Evolutionary conservation across 1,140 invertebrate genomes (phyloP), one percentile per base, ranked within the genome.

Genomic region (Bombus affinis): DNA sequence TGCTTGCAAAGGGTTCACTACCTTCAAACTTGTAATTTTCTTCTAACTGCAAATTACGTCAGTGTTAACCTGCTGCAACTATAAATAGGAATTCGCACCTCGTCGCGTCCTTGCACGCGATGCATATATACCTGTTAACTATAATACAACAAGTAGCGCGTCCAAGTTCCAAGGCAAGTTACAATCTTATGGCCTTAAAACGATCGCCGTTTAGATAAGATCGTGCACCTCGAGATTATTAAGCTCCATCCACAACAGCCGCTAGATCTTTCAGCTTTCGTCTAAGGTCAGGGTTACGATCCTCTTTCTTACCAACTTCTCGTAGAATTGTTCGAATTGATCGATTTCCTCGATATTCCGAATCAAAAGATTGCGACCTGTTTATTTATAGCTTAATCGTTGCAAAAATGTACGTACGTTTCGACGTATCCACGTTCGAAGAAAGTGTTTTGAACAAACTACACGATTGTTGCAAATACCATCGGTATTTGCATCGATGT

Each of bases 131-230:
- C 47, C 47, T 22, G 47, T 85, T 75, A 89, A 83, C n/a, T 35
- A 62, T 53, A 35, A 75, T 66, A 32, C 73, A 32, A 39, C n/a
- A 47, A 72, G 66, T 44, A 42, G 57, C 65, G 32, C n/a, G 87
- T 82, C 62, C 75, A 86, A 79, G 62, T 79, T 91, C 82, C 92
- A 92, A 93, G 92, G 92, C 88, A 76, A 93, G 90, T 93, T 81
- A 93, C 92, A 90, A 92, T 93, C 92, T 90, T 87, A 91, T 83
- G 87, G 59, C 76, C 88, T 62, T n/a, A 28, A 1, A 5, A 62
- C 59, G 12, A 62, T 28, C 28, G 3, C 89, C 86, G 89, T 92
- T 93, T 90, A 76, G 53, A 62, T 42, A 65, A 47, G 32, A 70
- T 42, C 32, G 25, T n/a, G 5, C 39, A 39, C 18, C 22, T 35